Percentiles rank a stretch among this genome's conserved stretches.
phyloP scores from a whole-genome alignment of 2,797 vertebrate genomes.

The Poeciliopsis gracilis region DNA sequence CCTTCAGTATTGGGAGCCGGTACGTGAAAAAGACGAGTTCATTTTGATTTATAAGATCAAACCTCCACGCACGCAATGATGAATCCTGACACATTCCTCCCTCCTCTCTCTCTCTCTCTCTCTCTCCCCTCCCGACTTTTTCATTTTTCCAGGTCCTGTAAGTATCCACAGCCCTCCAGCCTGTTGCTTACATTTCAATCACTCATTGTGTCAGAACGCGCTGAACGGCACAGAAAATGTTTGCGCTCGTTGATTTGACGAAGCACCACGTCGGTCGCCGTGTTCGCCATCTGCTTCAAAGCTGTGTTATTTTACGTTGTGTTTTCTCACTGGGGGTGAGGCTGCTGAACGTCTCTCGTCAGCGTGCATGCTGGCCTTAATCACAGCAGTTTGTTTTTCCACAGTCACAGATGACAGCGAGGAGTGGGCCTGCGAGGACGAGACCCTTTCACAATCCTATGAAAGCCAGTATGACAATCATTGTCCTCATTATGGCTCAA shows the following conservation, averaged over 20 bases:
- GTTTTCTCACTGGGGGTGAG: conserved; percentile 23
- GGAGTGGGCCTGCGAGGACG: conserved; percentile 82
- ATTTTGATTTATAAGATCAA: neutral
- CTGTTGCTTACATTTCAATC: neutral
- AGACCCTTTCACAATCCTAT: conserved; percentile 66
- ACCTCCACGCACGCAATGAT: neutral
- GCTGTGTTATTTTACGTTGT: conserved; percentile 56
- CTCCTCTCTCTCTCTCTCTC: neutral
- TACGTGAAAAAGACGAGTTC: conserved; percentile 29
- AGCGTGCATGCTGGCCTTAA: conserved; percentile 23
- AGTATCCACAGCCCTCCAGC: conserved; percentile 51
- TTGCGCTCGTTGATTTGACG: conserved; percentile 25
- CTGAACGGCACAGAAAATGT: conserved; percentile 7
- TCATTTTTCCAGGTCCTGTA: conserved; percentile 79
- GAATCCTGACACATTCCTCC: neutral
- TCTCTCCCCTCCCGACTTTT: neutral
- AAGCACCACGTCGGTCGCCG: conserved; percentile 13
- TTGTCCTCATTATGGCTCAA: neutral
- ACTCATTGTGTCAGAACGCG: neutral
- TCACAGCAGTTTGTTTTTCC: conserved; percentile 33
- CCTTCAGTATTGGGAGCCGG: conserved; percentile 80
- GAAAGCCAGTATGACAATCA: conserved; percentile 70
- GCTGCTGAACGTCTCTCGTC: conserved; percentile 38
- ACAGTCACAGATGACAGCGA: conserved; percentile 85
- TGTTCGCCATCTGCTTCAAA: conserved; percentile 32